Evolutionary conservation across 2,113 vertebrate genomes (phyloP).

Genomic region (Tamias sibiricus): DNA sequence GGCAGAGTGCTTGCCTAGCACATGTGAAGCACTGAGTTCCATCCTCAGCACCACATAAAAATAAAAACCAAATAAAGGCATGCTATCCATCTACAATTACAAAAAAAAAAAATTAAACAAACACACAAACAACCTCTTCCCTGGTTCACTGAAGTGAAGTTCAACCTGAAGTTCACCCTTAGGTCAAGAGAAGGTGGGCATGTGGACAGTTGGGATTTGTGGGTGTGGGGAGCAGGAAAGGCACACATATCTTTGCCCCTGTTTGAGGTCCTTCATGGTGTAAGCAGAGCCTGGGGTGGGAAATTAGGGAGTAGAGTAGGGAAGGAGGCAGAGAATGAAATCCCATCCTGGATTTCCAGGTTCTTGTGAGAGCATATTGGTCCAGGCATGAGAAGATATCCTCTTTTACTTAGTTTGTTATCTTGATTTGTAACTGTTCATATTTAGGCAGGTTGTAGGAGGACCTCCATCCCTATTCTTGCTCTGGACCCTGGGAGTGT

Average conservation of each 20-base stretch:
- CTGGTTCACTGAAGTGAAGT: background rate
- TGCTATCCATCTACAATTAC: no score
- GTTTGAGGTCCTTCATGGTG: background rate
- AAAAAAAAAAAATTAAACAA: no score
- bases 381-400: background rate
- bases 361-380: background rate
- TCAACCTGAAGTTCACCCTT: background rate
- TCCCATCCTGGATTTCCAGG: background rate
- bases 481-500: background rate
- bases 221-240: background rate
- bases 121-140: background rate
- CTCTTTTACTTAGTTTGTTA: background rate
- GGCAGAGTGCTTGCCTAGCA: no score
- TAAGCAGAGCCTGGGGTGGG: background rate
- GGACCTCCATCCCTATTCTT: background rate
- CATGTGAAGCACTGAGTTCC: no score
- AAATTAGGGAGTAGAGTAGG: background rate
- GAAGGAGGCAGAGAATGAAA: background rate
- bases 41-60: no score
- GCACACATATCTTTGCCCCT: background rate
- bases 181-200: background rate
- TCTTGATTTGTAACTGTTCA: constrained; percentile 13
- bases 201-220: background rate
- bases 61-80: no score
- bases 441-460: background rate